Conservation (phyloP, 2,113 vertebrate genomes). For the Phodopus roborovskii region DNA sequence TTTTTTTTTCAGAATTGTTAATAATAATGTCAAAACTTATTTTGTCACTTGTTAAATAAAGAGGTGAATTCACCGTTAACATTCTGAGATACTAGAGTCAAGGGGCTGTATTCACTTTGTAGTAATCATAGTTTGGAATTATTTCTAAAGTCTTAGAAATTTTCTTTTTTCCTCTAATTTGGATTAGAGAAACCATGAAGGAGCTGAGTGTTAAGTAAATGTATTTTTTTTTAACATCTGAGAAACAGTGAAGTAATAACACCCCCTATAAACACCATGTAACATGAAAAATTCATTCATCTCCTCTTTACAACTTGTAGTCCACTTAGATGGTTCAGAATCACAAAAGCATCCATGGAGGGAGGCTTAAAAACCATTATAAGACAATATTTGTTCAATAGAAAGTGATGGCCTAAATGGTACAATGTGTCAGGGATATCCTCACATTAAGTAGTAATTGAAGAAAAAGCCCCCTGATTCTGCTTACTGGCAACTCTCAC, state of each 20-base stretch:
- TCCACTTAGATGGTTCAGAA: constrained; percentile 81
- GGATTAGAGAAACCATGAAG: constrained; percentile 10
- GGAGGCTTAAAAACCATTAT: constrained; percentile 91
- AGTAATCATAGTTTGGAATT: neutral
- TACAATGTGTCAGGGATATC: constrained; percentile 89
- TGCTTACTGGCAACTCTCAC: constrained; percentile 88
- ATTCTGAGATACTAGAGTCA: constrained; percentile 33
- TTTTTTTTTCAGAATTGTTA: neutral
- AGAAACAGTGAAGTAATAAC: constrained; percentile 61
- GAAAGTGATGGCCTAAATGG: constrained; percentile 90
- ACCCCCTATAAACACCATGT: constrained; percentile 68
- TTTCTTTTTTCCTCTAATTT: constrained; percentile 1
- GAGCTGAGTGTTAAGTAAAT: constrained; percentile 9
- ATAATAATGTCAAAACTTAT: constrained; percentile 27
- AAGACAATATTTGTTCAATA: constrained; percentile 88
- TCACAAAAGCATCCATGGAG: constrained; percentile 84
- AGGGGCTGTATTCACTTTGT: neutral
- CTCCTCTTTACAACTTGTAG: constrained; percentile 80
- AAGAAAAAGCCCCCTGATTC: constrained; percentile 88
- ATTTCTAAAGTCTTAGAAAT: neutral
- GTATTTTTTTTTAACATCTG: constrained; percentile 51
- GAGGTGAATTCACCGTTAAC: constrained; percentile 27
- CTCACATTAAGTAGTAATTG: constrained; percentile 89
- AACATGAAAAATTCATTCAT: constrained; percentile 82
- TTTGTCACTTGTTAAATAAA: constrained; percentile 1